These are phyloP conservation scores for Alfaro cultratus DNA, from an alignment of 2,797 vertebrate genomes.

Conservation along the genomic window DNA sequence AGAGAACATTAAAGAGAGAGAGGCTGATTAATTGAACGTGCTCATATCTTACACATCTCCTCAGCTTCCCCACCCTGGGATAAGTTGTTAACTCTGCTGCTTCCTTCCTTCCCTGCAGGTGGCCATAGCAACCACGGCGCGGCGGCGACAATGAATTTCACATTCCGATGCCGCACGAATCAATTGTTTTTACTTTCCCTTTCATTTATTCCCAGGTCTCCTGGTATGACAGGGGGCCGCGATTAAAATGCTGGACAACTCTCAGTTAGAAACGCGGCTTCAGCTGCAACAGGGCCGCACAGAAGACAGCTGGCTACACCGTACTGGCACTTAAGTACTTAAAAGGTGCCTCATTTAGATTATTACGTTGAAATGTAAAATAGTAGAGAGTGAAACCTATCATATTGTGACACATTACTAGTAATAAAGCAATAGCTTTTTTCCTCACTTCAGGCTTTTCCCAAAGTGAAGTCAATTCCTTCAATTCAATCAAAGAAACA, in stretches of 20 bases:
- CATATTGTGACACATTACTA: conserved; percentile 34
- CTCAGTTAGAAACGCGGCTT: conserved; percentile 46
- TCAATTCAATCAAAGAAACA: conserved; percentile 13
- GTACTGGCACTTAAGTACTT: conserved; percentile 28
- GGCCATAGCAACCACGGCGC: conserved; percentile 66
- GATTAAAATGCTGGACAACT: conserved; percentile 69
- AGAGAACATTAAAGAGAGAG: conserved; percentile 50
- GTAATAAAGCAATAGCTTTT: conserved; percentile 44
- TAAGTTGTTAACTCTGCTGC: conserved; percentile 76
- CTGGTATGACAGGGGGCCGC: conserved; percentile 31
- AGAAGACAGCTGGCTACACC: conserved; percentile 52
- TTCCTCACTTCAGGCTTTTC: conserved; percentile 18
- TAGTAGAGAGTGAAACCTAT: conserved; percentile 40
- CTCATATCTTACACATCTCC: conserved; percentile 71
- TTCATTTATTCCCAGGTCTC: conserved; percentile 60
- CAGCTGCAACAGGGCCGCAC: conserved; percentile 47
- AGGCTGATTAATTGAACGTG: conserved; percentile 78
- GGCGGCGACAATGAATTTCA: conserved; percentile 48
- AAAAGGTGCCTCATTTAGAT: conserved; percentile 50
- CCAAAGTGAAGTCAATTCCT: conserved; percentile 41
- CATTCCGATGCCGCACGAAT: conserved; percentile 50
- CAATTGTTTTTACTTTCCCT: conserved; percentile 57
- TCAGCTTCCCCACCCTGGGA: conserved; percentile 58
- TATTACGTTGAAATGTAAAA: conserved; percentile 32
- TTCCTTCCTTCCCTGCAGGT: conserved; percentile 71